These are phyloP conservation scores for Pipistrellus pipistrellus DNA, from an alignment of 2,797 vertebrate genomes.

Conservation along the genomic window DNA sequence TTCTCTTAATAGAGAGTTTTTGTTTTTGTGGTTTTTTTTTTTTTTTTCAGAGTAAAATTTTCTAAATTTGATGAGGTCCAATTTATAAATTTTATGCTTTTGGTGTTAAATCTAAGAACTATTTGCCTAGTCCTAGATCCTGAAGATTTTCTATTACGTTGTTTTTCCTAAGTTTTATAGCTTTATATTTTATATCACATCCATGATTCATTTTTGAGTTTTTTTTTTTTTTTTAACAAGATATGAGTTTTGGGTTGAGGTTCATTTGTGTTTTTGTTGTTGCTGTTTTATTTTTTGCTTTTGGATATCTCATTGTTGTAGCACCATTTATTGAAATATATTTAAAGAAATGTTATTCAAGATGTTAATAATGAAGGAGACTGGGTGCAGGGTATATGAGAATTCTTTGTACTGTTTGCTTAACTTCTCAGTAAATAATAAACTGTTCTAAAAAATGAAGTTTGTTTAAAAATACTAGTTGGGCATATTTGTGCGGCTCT, in stretches of 20 bases:
- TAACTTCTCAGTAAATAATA: conserved; percentile 54
- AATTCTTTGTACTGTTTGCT: neutral
- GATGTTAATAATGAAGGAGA: neutral
- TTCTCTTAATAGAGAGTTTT: neutral
- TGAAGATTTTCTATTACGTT: neutral
- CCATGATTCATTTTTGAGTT: neutral
- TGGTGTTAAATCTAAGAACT: conserved; percentile 8
- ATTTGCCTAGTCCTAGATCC: neutral
- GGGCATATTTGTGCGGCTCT: neutral
- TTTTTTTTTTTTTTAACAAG: neutral
- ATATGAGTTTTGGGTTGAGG: neutral
- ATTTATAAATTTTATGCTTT: conserved; percentile 23
- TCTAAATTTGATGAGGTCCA: conserved; percentile 3
- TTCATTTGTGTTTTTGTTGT: neutral
- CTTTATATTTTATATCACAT: conserved; percentile 47
- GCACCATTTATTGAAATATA: conserved; percentile 1
- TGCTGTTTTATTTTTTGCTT: neutral
- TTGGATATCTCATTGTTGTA: neutral
- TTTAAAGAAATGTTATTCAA: neutral
- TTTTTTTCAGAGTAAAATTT: conserved; percentile 3
- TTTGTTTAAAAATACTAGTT: neutral
- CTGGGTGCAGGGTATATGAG: neutral
- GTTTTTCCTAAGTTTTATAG: neutral
- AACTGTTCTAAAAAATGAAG: conserved; percentile 13
- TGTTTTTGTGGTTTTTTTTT: neutral